phyloP scores from a whole-genome alignment of 2,888 invertebrate species.

The Polyploca ridens region DNA sequence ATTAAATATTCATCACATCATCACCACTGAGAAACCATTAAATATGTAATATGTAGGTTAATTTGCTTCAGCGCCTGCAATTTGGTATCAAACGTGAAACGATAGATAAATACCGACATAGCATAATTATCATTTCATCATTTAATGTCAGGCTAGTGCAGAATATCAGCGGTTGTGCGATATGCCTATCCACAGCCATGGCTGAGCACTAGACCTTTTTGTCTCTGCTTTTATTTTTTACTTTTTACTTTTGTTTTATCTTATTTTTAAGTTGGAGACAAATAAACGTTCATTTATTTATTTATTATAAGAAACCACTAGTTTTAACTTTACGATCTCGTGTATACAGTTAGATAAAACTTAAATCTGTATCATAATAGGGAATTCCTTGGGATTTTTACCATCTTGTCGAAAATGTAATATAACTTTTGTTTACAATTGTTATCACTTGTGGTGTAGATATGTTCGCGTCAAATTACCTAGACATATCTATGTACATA shows the following conservation, averaged over 20 bases:
- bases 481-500: conserved; percentile 78
- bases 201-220: too few species aligned
- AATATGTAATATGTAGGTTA: background rate
- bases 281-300: too few species aligned
- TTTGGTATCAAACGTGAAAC: background rate
- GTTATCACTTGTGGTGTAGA: conserved; percentile 69
- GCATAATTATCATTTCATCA: too few species aligned
- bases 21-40: background rate
- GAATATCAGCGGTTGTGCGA: too few species aligned
- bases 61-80: background rate
- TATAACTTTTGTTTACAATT: conserved; percentile 66
- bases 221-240: too few species aligned
- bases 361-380: conserved; percentile 42
- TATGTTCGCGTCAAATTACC: conserved; percentile 77
- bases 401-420: conserved; percentile 51
- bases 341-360: conserved; percentile 42
- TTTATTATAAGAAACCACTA: conserved; percentile 7
- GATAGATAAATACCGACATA: background rate
- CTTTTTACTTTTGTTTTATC: too few species aligned
- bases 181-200: too few species aligned
- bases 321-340: background rate
- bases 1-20: too few species aligned
- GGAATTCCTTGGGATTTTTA: conserved; percentile 52
- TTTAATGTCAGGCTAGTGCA: too few species aligned
- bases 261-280: too few species aligned